These are phyloP conservation scores for Ecdyonurus torrentis DNA, from an alignment of 2,888 invertebrate species.

Conservation along the genomic window DNA sequence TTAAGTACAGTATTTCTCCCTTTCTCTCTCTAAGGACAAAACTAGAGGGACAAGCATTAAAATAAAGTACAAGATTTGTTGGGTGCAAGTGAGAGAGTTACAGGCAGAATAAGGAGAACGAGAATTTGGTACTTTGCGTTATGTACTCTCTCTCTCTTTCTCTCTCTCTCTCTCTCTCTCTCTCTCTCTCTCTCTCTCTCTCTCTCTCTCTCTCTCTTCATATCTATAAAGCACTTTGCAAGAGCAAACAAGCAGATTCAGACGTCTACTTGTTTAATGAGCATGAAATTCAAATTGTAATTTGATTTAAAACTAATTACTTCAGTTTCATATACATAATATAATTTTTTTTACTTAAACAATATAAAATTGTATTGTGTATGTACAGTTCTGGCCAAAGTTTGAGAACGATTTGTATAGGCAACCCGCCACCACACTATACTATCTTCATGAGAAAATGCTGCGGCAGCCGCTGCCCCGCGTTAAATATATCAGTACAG, in stretches of 20 bases:
- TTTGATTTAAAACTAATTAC: conserved; percentile 30
- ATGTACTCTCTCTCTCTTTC: neutral
- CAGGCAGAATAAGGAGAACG: neutral
- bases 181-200: too few relatives aligned
- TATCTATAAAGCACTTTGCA: neutral
- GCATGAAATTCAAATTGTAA: conserved; percentile 30
- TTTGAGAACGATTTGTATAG: too few relatives aligned
- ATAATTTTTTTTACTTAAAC: too few relatives aligned
- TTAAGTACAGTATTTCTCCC: too few relatives aligned
- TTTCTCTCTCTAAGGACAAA: neutral
- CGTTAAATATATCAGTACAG: too few relatives aligned
- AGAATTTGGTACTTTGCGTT: neutral
- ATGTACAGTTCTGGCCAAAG: too few relatives aligned
- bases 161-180: too few relatives aligned
- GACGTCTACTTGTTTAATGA: conserved; percentile 25
- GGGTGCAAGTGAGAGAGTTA: neutral
- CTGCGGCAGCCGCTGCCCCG: too few relatives aligned
- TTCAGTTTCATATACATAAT: conserved; percentile 18
- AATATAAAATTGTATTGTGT: too few relatives aligned
- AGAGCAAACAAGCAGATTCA: neutral
- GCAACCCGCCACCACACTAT: too few relatives aligned
- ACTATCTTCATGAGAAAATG: too few relatives aligned
- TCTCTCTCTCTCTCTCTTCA: neutral
- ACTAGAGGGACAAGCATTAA: neutral
- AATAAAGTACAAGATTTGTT: neutral